phyloP scores from a whole-genome alignment of 2,113 vertebrate species.

The Sinocyclocheilus anophthalmus region DNA sequence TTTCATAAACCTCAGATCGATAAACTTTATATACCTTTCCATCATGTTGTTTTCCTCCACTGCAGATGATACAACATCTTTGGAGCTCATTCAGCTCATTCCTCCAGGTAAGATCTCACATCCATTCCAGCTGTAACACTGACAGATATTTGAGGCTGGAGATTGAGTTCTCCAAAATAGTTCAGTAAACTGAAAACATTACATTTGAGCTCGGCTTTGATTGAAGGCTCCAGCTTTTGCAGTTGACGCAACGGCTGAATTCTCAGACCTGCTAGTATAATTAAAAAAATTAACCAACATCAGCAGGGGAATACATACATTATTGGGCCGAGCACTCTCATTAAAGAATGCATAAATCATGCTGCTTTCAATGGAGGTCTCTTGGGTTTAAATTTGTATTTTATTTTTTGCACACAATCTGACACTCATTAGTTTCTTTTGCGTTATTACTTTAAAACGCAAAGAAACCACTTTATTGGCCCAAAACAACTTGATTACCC shows the following conservation, averaged over 20 bases:
- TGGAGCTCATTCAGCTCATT: constrained; percentile 91
- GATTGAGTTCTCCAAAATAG: not conserved
- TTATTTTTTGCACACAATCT: not conserved
- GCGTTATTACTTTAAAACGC: constrained; percentile 14
- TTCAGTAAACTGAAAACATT: constrained; percentile 42
- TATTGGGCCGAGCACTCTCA: constrained; percentile 15
- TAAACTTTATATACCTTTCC: constrained; percentile 51
- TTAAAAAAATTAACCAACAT: constrained; percentile 16
- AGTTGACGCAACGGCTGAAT: not conserved
- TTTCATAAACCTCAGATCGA: constrained; percentile 59
- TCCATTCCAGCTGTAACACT: constrained; percentile 35
- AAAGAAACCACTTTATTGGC: constrained; percentile 14
- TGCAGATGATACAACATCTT: constrained; percentile 86
- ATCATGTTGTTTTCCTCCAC: constrained; percentile 11
- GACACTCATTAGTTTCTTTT: not conserved
- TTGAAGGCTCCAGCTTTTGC: constrained; percentile 2
- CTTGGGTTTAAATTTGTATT: not conserved
- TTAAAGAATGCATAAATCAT: constrained; percentile 26
- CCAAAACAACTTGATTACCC: constrained; percentile 12
- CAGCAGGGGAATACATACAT: constrained; percentile 24
- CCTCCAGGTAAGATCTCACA: constrained; percentile 84
- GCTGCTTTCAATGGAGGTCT: constrained; percentile 3
- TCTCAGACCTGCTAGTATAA: not conserved
- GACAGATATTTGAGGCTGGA: constrained; percentile 27
- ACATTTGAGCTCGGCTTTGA: not conserved